A percentile compares a stretch with the other conserved stretches of the same genome.
phyloP scores from a whole-genome alignment of 2,113 vertebrate genomes.

The Cebus imitator region DNA sequence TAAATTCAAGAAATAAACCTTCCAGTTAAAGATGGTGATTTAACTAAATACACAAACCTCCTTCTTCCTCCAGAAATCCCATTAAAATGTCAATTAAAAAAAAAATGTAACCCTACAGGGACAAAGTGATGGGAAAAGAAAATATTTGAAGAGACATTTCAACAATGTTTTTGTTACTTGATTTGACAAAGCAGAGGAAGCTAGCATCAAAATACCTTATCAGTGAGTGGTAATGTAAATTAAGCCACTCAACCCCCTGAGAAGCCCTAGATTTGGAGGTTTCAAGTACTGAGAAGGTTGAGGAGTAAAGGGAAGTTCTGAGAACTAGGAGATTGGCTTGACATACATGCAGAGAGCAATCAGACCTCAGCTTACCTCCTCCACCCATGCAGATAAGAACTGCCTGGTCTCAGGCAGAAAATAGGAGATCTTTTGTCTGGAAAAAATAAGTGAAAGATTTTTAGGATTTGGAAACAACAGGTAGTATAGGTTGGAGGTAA shows the following conservation, averaged over 20 bases:
- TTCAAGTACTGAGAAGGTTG: not conserved
- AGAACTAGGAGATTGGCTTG: not conserved
- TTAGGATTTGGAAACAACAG: not conserved
- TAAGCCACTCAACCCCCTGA: not conserved
- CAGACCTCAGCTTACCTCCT: not conserved
- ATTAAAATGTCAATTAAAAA: not conserved
- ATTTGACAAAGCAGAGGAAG: not conserved
- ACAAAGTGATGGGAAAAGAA: not conserved
- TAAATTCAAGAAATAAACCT: not conserved
- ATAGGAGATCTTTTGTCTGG: not conserved
- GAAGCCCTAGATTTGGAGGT: not conserved
- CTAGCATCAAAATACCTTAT: not conserved
- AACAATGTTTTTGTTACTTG: not conserved
- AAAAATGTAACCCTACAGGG: not conserved
- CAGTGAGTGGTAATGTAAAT: not conserved
- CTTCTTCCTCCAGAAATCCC: not conserved
- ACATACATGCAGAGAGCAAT: not conserved
- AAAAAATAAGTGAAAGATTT: not conserved
- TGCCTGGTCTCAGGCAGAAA: not conserved
- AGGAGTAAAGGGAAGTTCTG: not conserved
- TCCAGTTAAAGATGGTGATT: not conserved
- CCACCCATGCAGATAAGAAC: not conserved
- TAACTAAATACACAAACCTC: not conserved
- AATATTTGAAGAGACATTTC: not conserved
- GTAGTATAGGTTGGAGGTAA: not conserved